These are phyloP conservation scores for Falco rusticolus DNA, from an alignment of 2,797 vertebrate species.

Conservation along the genomic window DNA sequence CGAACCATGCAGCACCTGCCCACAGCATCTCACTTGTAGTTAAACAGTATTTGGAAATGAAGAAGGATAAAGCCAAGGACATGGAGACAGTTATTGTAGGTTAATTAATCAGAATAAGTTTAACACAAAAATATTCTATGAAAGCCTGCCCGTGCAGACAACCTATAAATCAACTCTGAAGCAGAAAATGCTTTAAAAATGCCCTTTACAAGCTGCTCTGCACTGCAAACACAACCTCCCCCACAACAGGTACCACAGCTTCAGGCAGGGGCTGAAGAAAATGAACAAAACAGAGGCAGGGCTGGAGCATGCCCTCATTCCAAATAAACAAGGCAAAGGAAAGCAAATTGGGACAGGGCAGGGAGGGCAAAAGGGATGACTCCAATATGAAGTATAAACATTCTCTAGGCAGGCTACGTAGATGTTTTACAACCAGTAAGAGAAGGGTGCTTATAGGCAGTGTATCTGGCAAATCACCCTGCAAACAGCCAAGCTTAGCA, in stretches of 20 bases:
- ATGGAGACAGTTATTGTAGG: background rate
- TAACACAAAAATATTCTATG: background rate
- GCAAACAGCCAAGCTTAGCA: background rate
- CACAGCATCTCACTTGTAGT: accelerated
- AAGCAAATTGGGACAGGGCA: background rate
- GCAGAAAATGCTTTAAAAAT: background rate
- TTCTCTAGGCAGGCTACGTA: background rate
- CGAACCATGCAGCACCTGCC: background rate
- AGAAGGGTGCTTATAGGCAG: background rate
- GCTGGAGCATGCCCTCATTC: background rate
- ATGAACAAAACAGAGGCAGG: background rate
- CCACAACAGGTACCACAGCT: background rate
- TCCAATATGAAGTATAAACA: background rate
- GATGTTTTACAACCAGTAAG: background rate
- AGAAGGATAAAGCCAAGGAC: background rate
- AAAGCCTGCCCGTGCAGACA: background rate
- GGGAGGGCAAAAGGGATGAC: background rate
- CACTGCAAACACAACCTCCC: background rate
- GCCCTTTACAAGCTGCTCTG: background rate
- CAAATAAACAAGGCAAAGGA: background rate
- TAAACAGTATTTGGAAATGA: background rate
- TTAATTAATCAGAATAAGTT: slow-evolving; percentile 1
- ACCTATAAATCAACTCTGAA: slow-evolving; percentile 13
- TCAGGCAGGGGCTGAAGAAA: background rate
- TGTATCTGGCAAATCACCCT: background rate